phyloP scores from a whole-genome alignment of 2,113 vertebrate species.

The Tachysurus fulvidraco region DNA sequence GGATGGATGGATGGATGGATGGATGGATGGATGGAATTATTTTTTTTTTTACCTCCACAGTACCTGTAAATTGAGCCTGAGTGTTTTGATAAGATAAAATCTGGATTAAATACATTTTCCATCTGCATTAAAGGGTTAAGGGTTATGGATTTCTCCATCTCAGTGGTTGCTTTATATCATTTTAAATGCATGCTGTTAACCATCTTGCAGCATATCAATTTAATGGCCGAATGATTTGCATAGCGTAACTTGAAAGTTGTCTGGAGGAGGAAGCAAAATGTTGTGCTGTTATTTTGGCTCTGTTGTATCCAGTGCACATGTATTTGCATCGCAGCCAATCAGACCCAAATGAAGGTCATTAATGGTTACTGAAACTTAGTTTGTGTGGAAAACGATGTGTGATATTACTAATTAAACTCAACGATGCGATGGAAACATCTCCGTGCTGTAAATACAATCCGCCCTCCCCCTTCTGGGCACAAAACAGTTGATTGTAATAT shows the following conservation, averaged over 20 bases:
- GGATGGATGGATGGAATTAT: no score
- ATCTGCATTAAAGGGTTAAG: background rate
- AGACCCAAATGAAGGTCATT: slow-evolving; percentile 56
- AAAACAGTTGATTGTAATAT: slow-evolving; percentile 48
- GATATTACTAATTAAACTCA: slow-evolving; percentile 58
- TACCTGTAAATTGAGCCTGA: background rate
- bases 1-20: no score
- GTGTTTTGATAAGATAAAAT: background rate
- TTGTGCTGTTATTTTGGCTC: slow-evolving; percentile 20
- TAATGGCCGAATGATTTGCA: slow-evolving; percentile 42
- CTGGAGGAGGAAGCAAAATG: slow-evolving; percentile 9
- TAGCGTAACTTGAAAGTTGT: slow-evolving; percentile 37
- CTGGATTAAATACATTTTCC: background rate
- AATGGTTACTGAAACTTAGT: slow-evolving; percentile 42
- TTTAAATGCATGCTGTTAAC: slow-evolving; percentile 39
- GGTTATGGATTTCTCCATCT: background rate
- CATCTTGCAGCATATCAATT: slow-evolving; percentile 37
- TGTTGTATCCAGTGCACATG: background rate
- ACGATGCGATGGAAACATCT: slow-evolving; percentile 39
- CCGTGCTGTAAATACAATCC: slow-evolving; percentile 50
- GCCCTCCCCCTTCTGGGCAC: background rate
- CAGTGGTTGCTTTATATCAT: slow-evolving; percentile 23
- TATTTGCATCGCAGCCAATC: slow-evolving; percentile 33
- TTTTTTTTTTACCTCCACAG: no score
- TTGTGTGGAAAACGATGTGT: slow-evolving; percentile 48